Conservation (phyloP, 2,113 vertebrate species). For the Oxyura jamaicensis region DNA sequence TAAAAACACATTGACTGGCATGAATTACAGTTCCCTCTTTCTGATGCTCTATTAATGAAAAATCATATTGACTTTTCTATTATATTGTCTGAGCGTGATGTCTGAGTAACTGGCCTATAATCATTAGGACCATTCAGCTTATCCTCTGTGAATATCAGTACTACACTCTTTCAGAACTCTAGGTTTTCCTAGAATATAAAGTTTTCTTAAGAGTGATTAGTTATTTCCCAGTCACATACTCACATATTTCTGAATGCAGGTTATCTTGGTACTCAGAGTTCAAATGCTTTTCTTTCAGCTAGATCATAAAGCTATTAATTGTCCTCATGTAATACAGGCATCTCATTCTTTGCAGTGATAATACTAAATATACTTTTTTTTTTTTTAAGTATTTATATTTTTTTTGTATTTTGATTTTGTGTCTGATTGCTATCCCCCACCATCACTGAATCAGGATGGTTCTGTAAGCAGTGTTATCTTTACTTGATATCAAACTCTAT, state of each 20-base stretch:
- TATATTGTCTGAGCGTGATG: background rate
- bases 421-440: background rate
- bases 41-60: constrained; percentile 3
- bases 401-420: background rate
- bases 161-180: background rate
- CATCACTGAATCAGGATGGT: background rate
- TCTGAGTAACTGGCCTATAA: background rate
- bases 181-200: background rate
- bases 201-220: background rate
- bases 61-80: constrained; percentile 11
- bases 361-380: background rate
- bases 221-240: background rate
- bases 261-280: background rate
- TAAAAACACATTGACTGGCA: background rate
- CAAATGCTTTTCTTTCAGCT: background rate
- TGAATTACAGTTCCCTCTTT: background rate
- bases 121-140: background rate
- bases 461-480: accelerated
- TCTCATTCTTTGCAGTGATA: background rate
- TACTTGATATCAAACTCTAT: background rate
- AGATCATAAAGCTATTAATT: background rate
- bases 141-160: background rate
- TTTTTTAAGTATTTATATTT: background rate
- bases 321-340: accelerated
- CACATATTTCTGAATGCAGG: background rate